phyloP scores from a whole-genome alignment of 2,113 vertebrate species.

The Syngnathus scovelli region DNA sequence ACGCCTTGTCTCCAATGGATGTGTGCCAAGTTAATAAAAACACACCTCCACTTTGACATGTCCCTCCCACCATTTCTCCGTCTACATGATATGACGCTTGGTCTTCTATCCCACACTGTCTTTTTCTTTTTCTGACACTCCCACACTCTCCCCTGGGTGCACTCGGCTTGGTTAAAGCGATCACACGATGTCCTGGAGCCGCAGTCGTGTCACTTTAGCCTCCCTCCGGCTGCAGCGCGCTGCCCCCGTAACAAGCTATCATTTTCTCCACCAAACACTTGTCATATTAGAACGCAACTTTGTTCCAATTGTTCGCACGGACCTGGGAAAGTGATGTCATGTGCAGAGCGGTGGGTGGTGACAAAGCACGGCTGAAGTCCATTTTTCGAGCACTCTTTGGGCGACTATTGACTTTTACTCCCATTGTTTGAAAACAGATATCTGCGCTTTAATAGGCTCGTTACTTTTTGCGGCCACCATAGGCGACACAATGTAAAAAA shows the following conservation, averaged over 20 bases:
- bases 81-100: conserved; percentile 58
- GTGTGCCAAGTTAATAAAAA: conserved; percentile 68
- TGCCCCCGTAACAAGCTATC: conserved; percentile 37
- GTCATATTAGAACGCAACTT: conserved; percentile 42
- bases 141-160: conserved; percentile 53
- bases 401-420: no score
- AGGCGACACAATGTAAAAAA: no score
- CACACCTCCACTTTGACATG: conserved; percentile 57
- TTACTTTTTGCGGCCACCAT: no score
- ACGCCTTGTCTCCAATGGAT: conserved; percentile 60
- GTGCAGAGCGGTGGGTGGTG: not conserved
- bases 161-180: conserved; percentile 46
- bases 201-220: conserved; percentile 54
- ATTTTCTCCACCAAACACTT: conserved; percentile 52
- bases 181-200: conserved; percentile 44
- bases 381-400: no score
- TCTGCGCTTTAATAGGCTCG: no score
- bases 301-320: not conserved
- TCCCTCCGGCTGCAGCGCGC: conserved; percentile 38
- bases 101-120: conserved; percentile 36
- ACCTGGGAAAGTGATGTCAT: not conserved
- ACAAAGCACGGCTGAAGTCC: not conserved
- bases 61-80: conserved; percentile 57
- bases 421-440: no score
- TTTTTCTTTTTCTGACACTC: conserved; percentile 40